Base-by-base conservation (phyloP, 2,797 vertebrate genomes). In the Tachyglossus aculeatus region DNA sequence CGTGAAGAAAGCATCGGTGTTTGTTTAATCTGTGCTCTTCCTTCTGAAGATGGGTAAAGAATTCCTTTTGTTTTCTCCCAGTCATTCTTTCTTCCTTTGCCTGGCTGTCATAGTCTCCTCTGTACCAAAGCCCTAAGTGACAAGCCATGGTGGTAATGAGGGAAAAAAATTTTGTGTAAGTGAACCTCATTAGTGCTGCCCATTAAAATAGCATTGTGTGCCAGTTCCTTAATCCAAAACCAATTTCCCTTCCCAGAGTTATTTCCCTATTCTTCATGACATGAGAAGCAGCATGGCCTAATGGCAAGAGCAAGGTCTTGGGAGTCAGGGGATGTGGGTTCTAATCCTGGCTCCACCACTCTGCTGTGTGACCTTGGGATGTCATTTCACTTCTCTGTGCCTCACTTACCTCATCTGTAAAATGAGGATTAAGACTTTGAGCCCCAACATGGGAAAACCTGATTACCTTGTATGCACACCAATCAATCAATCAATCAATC, bases 171-270 rank as follows among this genome's bases (percentile, higher is more conserved):
- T 82, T 39, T 48, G 60, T 73, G 38, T 86, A 82, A 88, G 72
- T 91, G 90, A 92, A 86, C 81, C 74, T 61, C 82, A 78, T 74
- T 82, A 83, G 74, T 40, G 3, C 65, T 85, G 71, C 78, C 76
- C 82, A 71, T 91, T 80, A 86, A 83, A 72, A 67, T 71, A 4
- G 18, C 55, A 63, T 78, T 39, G 66, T 71, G 66, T 80, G 82
- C 74, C 77, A 74, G 78, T 82, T 92, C 86, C 86, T 90, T 90
- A 93, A 86, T 82, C 74, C 78, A 78, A 76, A 81, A 36, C 68
- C 52, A 40, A 44, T 67, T 80, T 66, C 61, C 86, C 69, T 81
- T 65, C 65, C 78, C 59, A 25, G 9, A 40, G 1, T 80, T 51
- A 69, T 76, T 71, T 73, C 71, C 68, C n/a, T 58, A 69, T 71